Percentiles rank a stretch among this genome's conserved stretches.
phyloP scores from a whole-genome alignment of 2,113 vertebrate species.

The Carassius gibelio region DNA sequence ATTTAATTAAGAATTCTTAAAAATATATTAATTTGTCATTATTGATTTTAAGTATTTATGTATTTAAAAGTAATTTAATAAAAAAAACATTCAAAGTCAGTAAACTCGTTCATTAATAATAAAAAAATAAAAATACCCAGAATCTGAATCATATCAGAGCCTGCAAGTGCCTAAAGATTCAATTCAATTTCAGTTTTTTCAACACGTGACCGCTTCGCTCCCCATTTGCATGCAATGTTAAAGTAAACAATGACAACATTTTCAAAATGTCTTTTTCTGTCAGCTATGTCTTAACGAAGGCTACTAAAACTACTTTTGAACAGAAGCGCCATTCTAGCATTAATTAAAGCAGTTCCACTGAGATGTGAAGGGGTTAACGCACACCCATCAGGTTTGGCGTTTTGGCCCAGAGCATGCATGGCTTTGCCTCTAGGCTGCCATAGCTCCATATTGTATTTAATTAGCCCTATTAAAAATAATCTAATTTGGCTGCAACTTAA shows the following conservation, averaged over 20 bases:
- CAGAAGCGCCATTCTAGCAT: neutral
- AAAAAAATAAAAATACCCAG: neutral
- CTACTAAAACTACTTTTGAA: neutral
- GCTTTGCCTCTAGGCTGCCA: conserved; percentile 33
- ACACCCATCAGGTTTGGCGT: conserved; percentile 31
- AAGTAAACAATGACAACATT: neutral
- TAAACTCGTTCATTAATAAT: neutral
- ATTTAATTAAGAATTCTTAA: neutral
- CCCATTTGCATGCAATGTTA: neutral
- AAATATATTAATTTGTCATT: neutral
- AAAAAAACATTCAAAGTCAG: neutral
- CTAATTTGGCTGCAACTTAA: conserved; percentile 76
- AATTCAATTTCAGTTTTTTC: neutral
- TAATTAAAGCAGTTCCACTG: neutral
- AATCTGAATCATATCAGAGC: neutral
- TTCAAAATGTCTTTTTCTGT: neutral
- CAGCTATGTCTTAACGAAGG: neutral
- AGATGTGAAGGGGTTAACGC: conserved; percentile 4
- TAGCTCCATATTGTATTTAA: conserved; percentile 68
- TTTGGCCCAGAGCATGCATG: conserved; percentile 42
- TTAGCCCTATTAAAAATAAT: conserved; percentile 77
- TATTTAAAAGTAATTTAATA: neutral
- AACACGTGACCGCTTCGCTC: neutral
- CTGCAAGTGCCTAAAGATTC: neutral
- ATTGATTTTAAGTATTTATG: neutral